phyloP scores from a whole-genome alignment of 2,888 invertebrate genomes.

The Saturnia japonica region DNA sequence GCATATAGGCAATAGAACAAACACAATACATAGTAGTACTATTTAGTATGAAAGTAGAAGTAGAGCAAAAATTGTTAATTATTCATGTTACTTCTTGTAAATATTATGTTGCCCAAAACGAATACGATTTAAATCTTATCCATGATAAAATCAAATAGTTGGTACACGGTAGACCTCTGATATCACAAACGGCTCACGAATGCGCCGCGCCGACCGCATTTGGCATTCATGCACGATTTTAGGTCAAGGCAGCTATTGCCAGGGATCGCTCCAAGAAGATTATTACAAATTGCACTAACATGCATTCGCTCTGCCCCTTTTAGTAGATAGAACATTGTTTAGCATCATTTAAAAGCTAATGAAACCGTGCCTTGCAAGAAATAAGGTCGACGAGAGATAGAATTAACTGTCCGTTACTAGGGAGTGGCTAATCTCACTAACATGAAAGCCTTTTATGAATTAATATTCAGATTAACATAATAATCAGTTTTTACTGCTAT shows the following conservation, averaged over 20 bases:
- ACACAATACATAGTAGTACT: neutral
- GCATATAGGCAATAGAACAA: neutral
- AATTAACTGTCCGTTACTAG: slow-evolving; percentile 19
- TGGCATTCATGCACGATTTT: slow-evolving; percentile 62
- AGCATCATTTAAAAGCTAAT: slow-evolving; percentile 34
- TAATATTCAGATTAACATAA: neutral
- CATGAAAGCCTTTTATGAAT: slow-evolving; percentile 17
- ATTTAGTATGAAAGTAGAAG: neutral
- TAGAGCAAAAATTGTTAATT: neutral
- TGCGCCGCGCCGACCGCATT: slow-evolving; percentile 45
- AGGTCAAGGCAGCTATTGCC: slow-evolving; percentile 71
- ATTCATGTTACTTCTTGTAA: neutral
- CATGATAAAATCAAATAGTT: slow-evolving; percentile 25
- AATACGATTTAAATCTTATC: slow-evolving; percentile 23
- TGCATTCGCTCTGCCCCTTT: slow-evolving; percentile 37
- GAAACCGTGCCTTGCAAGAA: slow-evolving; percentile 29
- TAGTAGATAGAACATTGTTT: slow-evolving; percentile 33
- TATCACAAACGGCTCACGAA: slow-evolving; percentile 48
- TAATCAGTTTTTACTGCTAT: neutral
- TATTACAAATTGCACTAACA: slow-evolving; percentile 45
- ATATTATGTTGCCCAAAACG: neutral
- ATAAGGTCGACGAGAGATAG: slow-evolving; percentile 13
- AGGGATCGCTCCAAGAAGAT: slow-evolving; percentile 62
- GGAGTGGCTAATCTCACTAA: slow-evolving; percentile 17
- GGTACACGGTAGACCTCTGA: slow-evolving; percentile 48